Conservation (phyloP, 2,888 invertebrate species). For the Lymantria dispar region DNA sequence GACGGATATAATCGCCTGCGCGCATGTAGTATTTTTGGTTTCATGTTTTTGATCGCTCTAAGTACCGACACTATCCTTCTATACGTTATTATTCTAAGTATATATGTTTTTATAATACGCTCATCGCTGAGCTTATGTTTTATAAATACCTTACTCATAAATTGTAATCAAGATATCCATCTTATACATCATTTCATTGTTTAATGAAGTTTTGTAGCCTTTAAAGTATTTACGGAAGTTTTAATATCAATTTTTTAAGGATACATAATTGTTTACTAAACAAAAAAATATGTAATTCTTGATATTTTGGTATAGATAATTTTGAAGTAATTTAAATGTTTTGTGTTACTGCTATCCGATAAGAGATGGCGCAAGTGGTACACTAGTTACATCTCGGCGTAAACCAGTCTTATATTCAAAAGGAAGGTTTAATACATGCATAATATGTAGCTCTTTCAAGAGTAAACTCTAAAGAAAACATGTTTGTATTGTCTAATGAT, state of each 20-base stretch:
- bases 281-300: not conserved
- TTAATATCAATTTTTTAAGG: not conserved
- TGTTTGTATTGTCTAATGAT: too few relatives aligned
- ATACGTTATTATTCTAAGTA: too few relatives aligned
- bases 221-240: constrained; percentile 6
- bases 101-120: not conserved
- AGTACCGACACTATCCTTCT: too few relatives aligned
- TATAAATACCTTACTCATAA: not conserved
- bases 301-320: not conserved
- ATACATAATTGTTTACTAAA: not conserved
- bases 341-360: constrained; percentile 22
- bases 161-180: constrained; percentile 17
- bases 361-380: constrained; percentile 36
- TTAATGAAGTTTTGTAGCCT: constrained; percentile 6
- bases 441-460: too few relatives aligned
- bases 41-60: too few relatives aligned
- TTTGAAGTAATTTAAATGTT: not conserved
- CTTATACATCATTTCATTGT: constrained; percentile 20
- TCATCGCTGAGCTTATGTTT: not conserved
- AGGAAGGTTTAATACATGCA: too few relatives aligned
- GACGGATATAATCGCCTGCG: too few relatives aligned
- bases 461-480: too few relatives aligned
- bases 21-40: too few relatives aligned
- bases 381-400: too few relatives aligned
- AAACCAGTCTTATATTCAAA: too few relatives aligned